Evolutionary conservation across 30 jellyfish, hydroid and myxozoan genomes (phyloP).

Genomic region (Catostylus mosaicus): DNA sequence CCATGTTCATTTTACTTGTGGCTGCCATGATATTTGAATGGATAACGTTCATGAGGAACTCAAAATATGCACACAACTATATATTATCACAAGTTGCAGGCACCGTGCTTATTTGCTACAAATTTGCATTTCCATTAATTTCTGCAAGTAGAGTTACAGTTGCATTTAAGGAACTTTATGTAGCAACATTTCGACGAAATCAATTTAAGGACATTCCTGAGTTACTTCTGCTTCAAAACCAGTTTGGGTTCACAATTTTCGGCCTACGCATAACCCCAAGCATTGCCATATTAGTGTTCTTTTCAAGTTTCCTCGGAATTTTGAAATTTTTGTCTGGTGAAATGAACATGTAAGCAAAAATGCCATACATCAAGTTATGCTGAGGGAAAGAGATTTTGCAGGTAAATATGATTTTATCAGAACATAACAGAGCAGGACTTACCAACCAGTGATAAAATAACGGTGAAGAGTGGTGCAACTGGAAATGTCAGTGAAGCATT

Average conservation of each 20-base stretch:
- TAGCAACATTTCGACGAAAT: slow-evolving; percentile 33
- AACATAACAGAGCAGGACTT: too few species aligned
- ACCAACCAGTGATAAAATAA: slow-evolving; percentile 94
- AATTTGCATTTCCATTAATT: slow-evolving; percentile 62
- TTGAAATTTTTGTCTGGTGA: slow-evolving; percentile 44
- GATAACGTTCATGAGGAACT: slow-evolving; percentile 49
- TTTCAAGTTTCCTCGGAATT: slow-evolving; percentile 57
- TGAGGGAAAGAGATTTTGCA: too few species aligned
- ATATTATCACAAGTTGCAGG: slow-evolving; percentile 58
- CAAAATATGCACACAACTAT: slow-evolving; percentile 21
- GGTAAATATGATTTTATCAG: too few species aligned
- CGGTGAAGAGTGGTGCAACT: slow-evolving; percentile 90
- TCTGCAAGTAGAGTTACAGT: slow-evolving; percentile 72
- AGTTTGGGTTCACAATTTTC: slow-evolving; percentile 41
- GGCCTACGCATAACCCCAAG: slow-evolving; percentile 49
- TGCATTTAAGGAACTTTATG: slow-evolving; percentile 25
- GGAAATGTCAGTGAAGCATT: slow-evolving; percentile 82
- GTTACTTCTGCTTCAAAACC: slow-evolving; percentile 19
- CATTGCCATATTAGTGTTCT: slow-evolving; percentile 37
- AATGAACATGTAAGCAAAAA: not conserved
- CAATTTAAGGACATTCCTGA: slow-evolving; percentile 56
- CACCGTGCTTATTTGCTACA: slow-evolving; percentile 47
- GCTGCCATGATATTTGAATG: slow-evolving; percentile 60
- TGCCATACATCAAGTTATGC: too few species aligned
- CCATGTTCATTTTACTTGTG: slow-evolving; percentile 39